Evolutionary conservation across 2,113 vertebrate species (phyloP).

Genomic region (Cynocephalus volans): DNA sequence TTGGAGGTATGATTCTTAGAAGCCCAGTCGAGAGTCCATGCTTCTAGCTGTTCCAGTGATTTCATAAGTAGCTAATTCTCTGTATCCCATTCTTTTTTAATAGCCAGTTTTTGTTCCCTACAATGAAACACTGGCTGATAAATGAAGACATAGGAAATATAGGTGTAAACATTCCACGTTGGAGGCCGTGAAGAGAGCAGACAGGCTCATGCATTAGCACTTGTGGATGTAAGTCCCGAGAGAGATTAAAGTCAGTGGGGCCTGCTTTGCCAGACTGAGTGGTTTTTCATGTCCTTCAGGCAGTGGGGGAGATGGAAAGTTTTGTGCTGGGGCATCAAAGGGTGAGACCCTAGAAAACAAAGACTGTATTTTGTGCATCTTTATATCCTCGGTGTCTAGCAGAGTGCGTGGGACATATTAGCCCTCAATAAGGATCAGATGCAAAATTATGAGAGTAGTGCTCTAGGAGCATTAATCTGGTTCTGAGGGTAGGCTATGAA

Average conservation of each 20-base stretch:
- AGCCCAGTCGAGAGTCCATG: fast-evolving
- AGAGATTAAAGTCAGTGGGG: neutral
- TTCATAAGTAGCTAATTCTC: neutral
- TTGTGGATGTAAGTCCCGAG: neutral
- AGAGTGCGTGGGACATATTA: neutral
- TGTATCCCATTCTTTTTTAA: neutral
- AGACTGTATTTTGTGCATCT: neutral
- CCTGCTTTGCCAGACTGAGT: neutral
- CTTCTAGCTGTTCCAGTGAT: neutral
- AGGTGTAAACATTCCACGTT: fast-evolving
- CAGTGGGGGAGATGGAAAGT: neutral
- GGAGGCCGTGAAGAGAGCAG: neutral
- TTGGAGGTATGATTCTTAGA: neutral
- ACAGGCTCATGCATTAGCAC: neutral
- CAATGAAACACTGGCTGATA: neutral
- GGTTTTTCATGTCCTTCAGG: neutral
- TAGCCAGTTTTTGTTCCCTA: neutral
- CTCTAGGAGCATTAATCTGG: neutral
- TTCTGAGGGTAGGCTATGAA: neutral
- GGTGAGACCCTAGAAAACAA: neutral
- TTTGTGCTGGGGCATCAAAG: neutral
- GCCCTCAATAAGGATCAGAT: neutral
- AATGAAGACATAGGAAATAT: neutral
- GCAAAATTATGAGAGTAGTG: neutral
- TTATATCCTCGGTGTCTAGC: neutral